Conservation (phyloP, 1,140 invertebrate species). For the Varroa destructor region DNA sequence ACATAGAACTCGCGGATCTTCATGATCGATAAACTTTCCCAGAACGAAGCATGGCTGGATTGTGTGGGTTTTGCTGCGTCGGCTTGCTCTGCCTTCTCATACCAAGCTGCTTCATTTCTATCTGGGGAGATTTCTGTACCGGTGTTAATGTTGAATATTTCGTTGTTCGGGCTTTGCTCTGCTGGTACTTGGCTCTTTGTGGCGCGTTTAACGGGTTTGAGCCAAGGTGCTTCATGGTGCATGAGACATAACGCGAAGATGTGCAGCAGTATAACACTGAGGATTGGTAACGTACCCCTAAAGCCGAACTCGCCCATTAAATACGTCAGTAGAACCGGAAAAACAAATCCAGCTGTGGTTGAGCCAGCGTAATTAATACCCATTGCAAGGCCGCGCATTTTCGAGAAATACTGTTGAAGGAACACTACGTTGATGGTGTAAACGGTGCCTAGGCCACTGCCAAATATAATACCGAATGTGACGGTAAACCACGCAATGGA, state of each 20-base stretch:
- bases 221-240: slow-evolving; percentile 19
- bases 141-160: too few relatives aligned
- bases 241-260: slow-evolving; percentile 12
- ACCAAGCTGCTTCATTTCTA: too few relatives aligned
- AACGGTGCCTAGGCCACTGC: slow-evolving; percentile 8
- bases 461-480: slow-evolving; percentile 12
- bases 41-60: not conserved
- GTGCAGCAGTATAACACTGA: not conserved
- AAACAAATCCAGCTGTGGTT: slow-evolving; percentile 2
- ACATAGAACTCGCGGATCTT: slow-evolving; percentile 19
- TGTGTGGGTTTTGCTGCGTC: not conserved
- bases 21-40: not conserved
- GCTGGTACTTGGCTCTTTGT: too few relatives aligned
- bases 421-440: slow-evolving; percentile 16
- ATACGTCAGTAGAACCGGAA: not conserved
- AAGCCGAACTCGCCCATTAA: slow-evolving; percentile 5
- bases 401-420: slow-evolving; percentile 18
- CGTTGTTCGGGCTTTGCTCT: too few relatives aligned
- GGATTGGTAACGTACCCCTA: not conserved
- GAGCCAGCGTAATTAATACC: slow-evolving; percentile 21
- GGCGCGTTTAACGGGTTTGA: not conserved
- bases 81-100: not conserved
- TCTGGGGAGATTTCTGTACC: too few relatives aligned
- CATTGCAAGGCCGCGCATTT: not conserved
- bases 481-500: not conserved